Conservation (phyloP, 2,113 vertebrate species). For the Delphinus delphis region DNA sequence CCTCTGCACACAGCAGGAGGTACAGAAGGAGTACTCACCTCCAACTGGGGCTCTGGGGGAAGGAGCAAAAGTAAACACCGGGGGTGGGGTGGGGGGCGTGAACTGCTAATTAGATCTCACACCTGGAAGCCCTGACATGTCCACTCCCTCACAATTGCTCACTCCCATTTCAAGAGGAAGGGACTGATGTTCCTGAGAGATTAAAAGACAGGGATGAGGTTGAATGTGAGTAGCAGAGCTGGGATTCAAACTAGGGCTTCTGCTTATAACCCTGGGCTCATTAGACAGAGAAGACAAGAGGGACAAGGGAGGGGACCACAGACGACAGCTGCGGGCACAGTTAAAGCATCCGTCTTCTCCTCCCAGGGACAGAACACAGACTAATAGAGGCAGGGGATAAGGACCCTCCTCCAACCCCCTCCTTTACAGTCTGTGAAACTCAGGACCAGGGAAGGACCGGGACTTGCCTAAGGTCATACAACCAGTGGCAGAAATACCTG, state of each 20-base stretch:
- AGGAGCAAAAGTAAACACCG: background rate
- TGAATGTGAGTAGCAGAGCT: background rate
- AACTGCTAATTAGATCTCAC: background rate
- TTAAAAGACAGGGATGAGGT: background rate
- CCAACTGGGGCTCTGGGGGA: background rate
- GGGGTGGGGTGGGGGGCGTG: no score
- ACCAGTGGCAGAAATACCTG: background rate
- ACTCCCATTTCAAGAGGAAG: background rate
- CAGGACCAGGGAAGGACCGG: background rate
- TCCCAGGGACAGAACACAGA: background rate
- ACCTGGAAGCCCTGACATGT: background rate
- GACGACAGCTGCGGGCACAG: background rate
- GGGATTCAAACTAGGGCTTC: background rate
- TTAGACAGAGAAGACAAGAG: background rate
- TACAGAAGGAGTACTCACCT: background rate
- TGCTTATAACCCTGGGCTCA: background rate
- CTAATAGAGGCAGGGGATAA: background rate
- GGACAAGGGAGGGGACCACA: background rate
- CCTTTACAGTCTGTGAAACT: background rate
- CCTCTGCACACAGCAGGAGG: no score
- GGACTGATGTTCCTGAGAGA: background rate
- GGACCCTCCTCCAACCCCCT: background rate
- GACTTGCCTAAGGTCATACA: background rate
- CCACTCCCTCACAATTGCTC: background rate
- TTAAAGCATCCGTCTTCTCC: background rate